Base-by-base conservation (phyloP, 2,888 invertebrate species). In the Harmothoe impar region DNA sequence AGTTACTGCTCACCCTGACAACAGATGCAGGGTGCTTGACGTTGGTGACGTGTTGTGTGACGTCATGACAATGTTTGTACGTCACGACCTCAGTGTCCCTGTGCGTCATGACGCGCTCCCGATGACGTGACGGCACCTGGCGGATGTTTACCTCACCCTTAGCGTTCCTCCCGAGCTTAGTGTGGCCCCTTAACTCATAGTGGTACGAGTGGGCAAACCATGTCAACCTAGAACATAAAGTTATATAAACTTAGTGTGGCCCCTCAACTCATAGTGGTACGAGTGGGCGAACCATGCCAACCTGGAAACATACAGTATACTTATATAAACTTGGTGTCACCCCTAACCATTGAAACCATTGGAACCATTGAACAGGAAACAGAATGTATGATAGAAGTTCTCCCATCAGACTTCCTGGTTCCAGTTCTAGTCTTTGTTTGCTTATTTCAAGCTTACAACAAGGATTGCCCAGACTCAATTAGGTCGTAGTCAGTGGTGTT, bases 251-350 rank as follows among this genome's bases (percentile, higher is more conserved):
- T 43, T 78, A 1, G 78, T n/a, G 20, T 78, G 62, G 0, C 17
- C 33, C 12, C 84, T 33, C 51, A 84, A 5, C 25, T 84, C 84
- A n/a, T 33, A 84, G 20, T 84, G 84, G 84, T 84, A 84, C 1
- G 1, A 33, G 10, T 51, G 17, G 10, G 84, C 43, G 5, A 33
- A 25, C 84, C 84, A 84, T 20, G n/a, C 17, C 84, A 84, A 25
- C 35, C 29, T 78, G 31, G 31, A 43, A 43, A 43, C n/a, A 43
- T 43, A 43, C 43, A 43, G 43, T n/a, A n/a, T n/a, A 43, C 43
- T 43, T 43, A 43, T 43, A 43, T 10, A 43, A n/a, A n/a, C n/a
- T n/a, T n/a, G n/a, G n/a, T n/a, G n/a, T n/a, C n/a, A n/a, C n/a
- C n/a, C n/a, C n/a, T n/a, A n/a, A n/a, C n/a, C n/a, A n/a, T n/a